These are phyloP conservation scores for Apostichopus japonicus DNA, from an alignment of 35 echinoderm and acorn worm genomes.

Conservation along the genomic window DNA sequence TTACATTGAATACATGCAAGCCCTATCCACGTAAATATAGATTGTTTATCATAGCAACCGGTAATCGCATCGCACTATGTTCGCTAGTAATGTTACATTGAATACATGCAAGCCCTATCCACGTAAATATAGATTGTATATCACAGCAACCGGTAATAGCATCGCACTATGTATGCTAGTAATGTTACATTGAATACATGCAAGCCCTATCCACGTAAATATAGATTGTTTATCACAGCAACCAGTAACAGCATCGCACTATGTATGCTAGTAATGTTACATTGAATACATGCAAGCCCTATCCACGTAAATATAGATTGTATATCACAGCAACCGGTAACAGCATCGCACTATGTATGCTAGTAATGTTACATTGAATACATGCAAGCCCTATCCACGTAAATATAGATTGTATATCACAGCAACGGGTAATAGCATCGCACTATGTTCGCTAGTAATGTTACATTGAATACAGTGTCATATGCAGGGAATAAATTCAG, in stretches of 20 bases:
- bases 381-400: conserved; percentile 20
- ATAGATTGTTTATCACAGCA: not conserved
- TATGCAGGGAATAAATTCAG: too few species aligned
- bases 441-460: not conserved
- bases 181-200: not conserved
- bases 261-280: not conserved
- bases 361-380: not conserved
- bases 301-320: conserved; percentile 11
- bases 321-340: not conserved
- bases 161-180: not conserved
- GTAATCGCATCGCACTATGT: not conserved
- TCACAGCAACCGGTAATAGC: not conserved
- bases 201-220: conserved; percentile 31
- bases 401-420: not conserved
- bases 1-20: not conserved
- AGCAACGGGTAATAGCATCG: not conserved
- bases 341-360: too few species aligned
- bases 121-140: not conserved
- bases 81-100: not conserved
- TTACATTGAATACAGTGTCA: not conserved
- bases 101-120: not conserved
- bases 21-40: conserved; percentile 25
- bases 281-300: not conserved
- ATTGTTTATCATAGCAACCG: too few species aligned
- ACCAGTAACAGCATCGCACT: not conserved